Evolutionary conservation across 64 coral and sea anemone genomes (phyloP).

Genomic region (Dendronephthya gigantea): DNA sequence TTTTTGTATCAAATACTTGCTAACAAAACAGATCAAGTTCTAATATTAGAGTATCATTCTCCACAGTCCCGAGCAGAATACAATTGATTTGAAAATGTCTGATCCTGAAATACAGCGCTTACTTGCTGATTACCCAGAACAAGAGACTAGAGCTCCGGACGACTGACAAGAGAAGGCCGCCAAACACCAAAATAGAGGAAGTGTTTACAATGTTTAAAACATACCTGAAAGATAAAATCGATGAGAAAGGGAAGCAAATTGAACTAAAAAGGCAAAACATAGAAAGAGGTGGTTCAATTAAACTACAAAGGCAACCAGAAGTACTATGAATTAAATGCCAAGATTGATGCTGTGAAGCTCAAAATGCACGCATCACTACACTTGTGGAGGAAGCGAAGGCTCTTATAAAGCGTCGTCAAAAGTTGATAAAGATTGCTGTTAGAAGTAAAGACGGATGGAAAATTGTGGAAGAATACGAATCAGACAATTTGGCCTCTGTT

Average conservation of each 20-base stretch:
- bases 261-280: not conserved
- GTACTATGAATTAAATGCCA: not conserved
- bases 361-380: not conserved
- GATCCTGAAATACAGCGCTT: not conserved
- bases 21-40: no score
- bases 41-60: not conserved
- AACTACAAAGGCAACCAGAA: constrained; percentile 3
- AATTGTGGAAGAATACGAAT: not conserved
- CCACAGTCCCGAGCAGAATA: not conserved
- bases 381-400: not conserved
- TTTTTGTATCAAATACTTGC: no score
- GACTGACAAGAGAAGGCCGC: not conserved
- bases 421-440: not conserved
- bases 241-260: not conserved
- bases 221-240: not conserved
- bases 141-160: not conserved
- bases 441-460: not conserved
- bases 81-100: not conserved
- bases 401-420: not conserved
- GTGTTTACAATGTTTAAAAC: not conserved
- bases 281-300: not conserved
- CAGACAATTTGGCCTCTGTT: not conserved
- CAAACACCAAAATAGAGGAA: not conserved
- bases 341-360: not conserved
- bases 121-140: not conserved